Evolutionary conservation across 1,140 invertebrate species (phyloP).

Genomic region (Trachelipus rathkii): DNA sequence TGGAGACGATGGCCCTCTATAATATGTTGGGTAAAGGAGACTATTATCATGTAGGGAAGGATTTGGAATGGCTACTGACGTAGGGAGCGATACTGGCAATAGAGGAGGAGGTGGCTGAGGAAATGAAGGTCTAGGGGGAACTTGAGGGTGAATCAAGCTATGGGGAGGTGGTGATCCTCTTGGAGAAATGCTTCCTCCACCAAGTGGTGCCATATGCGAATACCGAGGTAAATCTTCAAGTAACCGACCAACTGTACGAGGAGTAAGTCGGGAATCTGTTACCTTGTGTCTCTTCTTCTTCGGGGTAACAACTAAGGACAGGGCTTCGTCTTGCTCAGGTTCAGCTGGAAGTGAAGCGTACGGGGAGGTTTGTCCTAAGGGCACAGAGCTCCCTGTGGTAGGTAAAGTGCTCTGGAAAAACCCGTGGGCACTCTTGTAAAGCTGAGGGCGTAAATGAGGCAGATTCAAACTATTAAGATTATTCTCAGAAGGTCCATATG

Average conservation of each 20-base stretch:
- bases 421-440: constrained; percentile 34
- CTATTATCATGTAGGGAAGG: constrained; percentile 91
- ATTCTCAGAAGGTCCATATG: constrained; percentile 50
- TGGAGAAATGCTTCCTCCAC: constrained; percentile 55
- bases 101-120: constrained; percentile 63
- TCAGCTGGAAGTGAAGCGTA: constrained; percentile 49
- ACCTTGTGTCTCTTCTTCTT: constrained; percentile 96
- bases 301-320: constrained; percentile 85
- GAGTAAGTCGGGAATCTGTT: constrained; percentile 90
- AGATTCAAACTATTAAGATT: constrained; percentile 43
- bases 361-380: constrained; percentile 41
- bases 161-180: constrained; percentile 74
- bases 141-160: constrained; percentile 88
- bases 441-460: constrained; percentile 51
- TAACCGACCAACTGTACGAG: constrained; percentile 79
- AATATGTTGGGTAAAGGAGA: constrained; percentile 76
- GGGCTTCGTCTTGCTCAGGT: constrained; percentile 76
- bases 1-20: constrained; percentile 43
- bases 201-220: constrained; percentile 39
- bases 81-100: constrained; percentile 80
- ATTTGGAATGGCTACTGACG: constrained; percentile 92
- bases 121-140: constrained; percentile 82
- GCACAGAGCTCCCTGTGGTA: constrained; percentile 31
- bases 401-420: constrained; percentile 45
- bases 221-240: constrained; percentile 61